A percentile compares a stretch with the other conserved stretches of the same genome.
Conservation (phyloP, 2,888 invertebrate species). For the Colostygia pectinataria region DNA sequence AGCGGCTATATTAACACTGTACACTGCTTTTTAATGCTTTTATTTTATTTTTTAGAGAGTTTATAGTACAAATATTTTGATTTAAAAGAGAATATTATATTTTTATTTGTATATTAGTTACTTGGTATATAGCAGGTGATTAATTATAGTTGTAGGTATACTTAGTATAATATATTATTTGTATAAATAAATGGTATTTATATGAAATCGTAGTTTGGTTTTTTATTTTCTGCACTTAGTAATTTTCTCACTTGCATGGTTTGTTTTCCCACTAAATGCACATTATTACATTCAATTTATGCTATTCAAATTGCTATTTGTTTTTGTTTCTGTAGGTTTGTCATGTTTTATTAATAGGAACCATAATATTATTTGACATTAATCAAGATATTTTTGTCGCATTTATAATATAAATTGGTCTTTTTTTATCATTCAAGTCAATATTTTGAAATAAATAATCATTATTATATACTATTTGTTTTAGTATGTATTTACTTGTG, state of each 20-base stretch:
- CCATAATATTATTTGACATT: conserved; percentile 11
- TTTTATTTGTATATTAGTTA: conserved; percentile 9
- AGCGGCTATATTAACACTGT: conserved; percentile 53
- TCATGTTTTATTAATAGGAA: conserved; percentile 6
- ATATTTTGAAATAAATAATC: too few relatives aligned
- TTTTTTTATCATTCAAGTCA: too few relatives aligned
- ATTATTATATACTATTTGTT: too few relatives aligned
- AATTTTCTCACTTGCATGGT: conserved; percentile 21
- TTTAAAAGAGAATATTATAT: conserved; percentile 1
- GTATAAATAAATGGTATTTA: conserved; percentile 46
- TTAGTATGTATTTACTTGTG: too few relatives aligned
- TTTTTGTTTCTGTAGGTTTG: neutral
- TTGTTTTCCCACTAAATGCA: too few relatives aligned
- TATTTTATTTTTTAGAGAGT: conserved; percentile 30
- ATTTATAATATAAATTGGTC: too few relatives aligned
- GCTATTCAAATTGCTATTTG: neutral
- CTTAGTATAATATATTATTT: conserved; percentile 30
- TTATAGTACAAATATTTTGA: too few relatives aligned
- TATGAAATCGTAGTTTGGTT: conserved; percentile 40
- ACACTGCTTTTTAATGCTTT: conserved; percentile 66
- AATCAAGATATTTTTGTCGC: too few relatives aligned
- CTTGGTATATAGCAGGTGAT: conserved; percentile 31
- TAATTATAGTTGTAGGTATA: conserved; percentile 26
- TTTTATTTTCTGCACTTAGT: conserved; percentile 38
- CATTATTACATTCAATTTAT: too few relatives aligned